Percentiles rank a stretch among this genome's conserved stretches.
These are phyloP conservation scores for mouse (Mus musculus) DNA, from an alignment of 2,113 vertebrate species.

Conservation along the genomic window DNA sequence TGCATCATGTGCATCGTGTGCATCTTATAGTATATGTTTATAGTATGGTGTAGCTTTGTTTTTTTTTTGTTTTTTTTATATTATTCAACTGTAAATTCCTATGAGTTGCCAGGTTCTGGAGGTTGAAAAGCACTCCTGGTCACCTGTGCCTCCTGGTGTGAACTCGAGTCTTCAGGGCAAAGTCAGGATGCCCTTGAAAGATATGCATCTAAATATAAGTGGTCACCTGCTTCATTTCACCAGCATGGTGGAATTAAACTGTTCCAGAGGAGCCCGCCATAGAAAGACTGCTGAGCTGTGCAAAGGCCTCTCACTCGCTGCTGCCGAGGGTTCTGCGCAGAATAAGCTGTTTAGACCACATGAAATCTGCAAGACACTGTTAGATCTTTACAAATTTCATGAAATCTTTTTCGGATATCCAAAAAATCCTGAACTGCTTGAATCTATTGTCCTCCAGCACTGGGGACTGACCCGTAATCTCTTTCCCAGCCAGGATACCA, in stretches of 20 bases:
- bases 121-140: slow-evolving; percentile 17
- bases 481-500: slow-evolving; percentile 96
- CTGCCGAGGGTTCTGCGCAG: slow-evolving; percentile 84
- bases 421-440: slow-evolving; percentile 93
- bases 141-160: background rate
- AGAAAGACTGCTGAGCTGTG: slow-evolving; percentile 79
- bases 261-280: slow-evolving; percentile 48
- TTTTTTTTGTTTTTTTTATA: background rate
- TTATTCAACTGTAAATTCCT: background rate
- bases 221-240: slow-evolving; percentile 41
- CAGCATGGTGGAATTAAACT: slow-evolving; percentile 78
- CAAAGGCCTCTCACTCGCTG: slow-evolving; percentile 84
- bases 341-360: slow-evolving; percentile 90
- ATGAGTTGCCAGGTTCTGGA: slow-evolving; percentile 22
- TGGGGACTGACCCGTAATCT: slow-evolving; percentile 94
- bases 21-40: background rate
- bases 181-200: slow-evolving; percentile 43
- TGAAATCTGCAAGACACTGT: slow-evolving; percentile 88
- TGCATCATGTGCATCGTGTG: no score
- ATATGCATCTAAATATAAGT: slow-evolving; percentile 52
- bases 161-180: slow-evolving; percentile 28
- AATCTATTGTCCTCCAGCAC: slow-evolving; percentile 92
- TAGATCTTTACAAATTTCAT: slow-evolving; percentile 95
- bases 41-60: background rate
- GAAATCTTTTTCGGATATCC: slow-evolving; percentile 95